A percentile compares a stretch with the other conserved stretches of the same genome.
Evolutionary conservation across 2,797 vertebrate genomes (phyloP).

Genomic region (Fistularia commersonii): DNA sequence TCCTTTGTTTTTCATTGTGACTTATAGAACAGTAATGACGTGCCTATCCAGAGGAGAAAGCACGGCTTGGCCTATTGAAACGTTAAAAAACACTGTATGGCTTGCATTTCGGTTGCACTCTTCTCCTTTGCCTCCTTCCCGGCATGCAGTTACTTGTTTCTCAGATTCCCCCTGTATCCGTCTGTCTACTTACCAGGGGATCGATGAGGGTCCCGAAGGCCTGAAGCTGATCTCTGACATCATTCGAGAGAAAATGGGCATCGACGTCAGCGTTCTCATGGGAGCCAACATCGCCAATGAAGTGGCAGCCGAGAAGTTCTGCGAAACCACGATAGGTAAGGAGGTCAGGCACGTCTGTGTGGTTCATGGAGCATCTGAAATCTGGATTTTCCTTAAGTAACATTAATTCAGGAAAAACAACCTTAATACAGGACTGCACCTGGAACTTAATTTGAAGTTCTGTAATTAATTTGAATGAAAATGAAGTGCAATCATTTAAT

Average conservation of each 20-base stretch:
- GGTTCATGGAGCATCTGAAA: not conserved
- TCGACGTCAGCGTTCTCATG: constrained; percentile 88
- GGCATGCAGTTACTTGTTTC: too few species aligned
- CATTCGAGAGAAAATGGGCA: constrained; percentile 83
- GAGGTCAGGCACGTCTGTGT: too few species aligned
- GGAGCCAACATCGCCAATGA: constrained; percentile 89
- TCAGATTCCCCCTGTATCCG: not conserved
- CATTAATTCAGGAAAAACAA: not conserved
- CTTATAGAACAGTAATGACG: too few species aligned
- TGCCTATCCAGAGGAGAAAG: too few species aligned
- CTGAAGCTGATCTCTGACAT: constrained; percentile 86
- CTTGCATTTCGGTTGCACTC: too few species aligned
- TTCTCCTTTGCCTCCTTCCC: not conserved
- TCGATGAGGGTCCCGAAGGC: constrained; percentile 82
- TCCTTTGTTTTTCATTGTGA: too few species aligned
- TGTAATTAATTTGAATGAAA: too few species aligned
- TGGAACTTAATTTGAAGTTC: too few species aligned
- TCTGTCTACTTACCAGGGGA: constrained; percentile 73
- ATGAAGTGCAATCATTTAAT: too few species aligned
- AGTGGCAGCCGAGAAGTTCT: constrained; percentile 89
- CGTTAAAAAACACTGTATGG: too few species aligned
- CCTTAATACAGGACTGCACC: too few species aligned
- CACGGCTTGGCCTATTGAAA: too few species aligned
- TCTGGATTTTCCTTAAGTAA: not conserved
- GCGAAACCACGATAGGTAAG: constrained; percentile 89